Base-by-base conservation (phyloP, 2,113 vertebrate species). In the Rhinolophus ferrumequinum region DNA sequence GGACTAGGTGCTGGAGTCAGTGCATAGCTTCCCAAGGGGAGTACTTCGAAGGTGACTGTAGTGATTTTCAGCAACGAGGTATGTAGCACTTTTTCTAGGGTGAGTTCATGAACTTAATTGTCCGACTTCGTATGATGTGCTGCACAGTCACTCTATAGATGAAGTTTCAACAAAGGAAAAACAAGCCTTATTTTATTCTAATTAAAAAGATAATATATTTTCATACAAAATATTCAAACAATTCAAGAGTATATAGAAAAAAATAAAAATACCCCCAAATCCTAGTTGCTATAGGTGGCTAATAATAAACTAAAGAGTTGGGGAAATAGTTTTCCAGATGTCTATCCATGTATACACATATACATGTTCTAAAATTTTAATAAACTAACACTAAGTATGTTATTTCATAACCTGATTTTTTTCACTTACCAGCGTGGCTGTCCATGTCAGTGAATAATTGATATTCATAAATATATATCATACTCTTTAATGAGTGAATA, bases 201-300 rank as follows among this genome's bases (percentile, higher is more conserved):
- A 88, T 88, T 83, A 38, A 75, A 86, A 93, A 3, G 26, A 73
- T 62, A 81, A 69, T 64, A 52, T 66, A 44, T 69, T 28, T 72
- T 80, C 14, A 52, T 64, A 79, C 52, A 75, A 88, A 92, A 88
- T 85, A 94, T 16, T 94, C 83, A 64, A 83, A 88, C 3, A 94
- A 47, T 52, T 89, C 58, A 85, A 94, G 50, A 52, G 1, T 47
- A 50, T 80, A 66, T 26, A 64, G 60, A 56, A 44, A 89, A 84
- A 79, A 75, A 3, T 54, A 38, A 38, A 62, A 2, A 4, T 56
- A 95, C 3, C 33, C 4, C 9, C 52, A 88, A 73, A 73, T 79
- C 72, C 54, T 79, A 66, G 50, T 84, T 64, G 47, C 56, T 79
- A 75, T 5, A 69, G 81, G 15, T 70, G 26, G 50, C 47, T 84